phyloP scores from a whole-genome alignment of 2,888 invertebrate genomes.

The Cetonia aurata region DNA sequence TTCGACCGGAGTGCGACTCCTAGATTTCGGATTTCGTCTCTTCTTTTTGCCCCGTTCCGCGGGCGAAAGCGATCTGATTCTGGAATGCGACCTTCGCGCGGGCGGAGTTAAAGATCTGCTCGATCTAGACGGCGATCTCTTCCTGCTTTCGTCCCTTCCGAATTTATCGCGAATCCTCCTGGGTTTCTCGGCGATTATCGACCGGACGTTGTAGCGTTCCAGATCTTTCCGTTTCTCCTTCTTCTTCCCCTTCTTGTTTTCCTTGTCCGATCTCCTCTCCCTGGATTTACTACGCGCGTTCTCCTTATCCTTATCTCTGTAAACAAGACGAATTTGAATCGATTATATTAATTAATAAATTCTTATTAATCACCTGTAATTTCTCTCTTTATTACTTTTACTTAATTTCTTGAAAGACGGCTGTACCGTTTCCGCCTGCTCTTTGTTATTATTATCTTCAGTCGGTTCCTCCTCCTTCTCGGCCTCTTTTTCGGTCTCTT shows the following conservation, averaged over 20 bases:
- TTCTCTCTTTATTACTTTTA: slow-evolving; percentile 81
- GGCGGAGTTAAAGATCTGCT: slow-evolving; percentile 53
- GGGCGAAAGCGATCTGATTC: slow-evolving; percentile 54
- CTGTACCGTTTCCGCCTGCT: slow-evolving; percentile 61
- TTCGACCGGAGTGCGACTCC: slow-evolving; percentile 47
- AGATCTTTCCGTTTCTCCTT: slow-evolving; percentile 81
- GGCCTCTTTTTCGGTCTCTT: slow-evolving; percentile 59
- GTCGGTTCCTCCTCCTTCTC: slow-evolving; percentile 69
- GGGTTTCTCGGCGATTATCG: slow-evolving; percentile 79
- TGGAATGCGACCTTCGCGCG: slow-evolving; percentile 61
- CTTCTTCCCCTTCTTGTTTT: slow-evolving; percentile 63
- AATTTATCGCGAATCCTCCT: slow-evolving; percentile 78
- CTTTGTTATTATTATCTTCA: slow-evolving; percentile 60
- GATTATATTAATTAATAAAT: no score
- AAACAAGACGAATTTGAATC: background rate
- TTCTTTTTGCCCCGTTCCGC: slow-evolving; percentile 54
- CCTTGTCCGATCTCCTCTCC: slow-evolving; percentile 59
- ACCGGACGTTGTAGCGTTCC: slow-evolving; percentile 86
- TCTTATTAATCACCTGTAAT: slow-evolving; percentile 74
- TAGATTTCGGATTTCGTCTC: slow-evolving; percentile 54
- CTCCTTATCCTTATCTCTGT: slow-evolving; percentile 72
- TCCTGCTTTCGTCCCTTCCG: slow-evolving; percentile 75
- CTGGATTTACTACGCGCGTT: slow-evolving; percentile 63
- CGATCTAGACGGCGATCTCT: slow-evolving; percentile 54
- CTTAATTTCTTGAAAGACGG: slow-evolving; percentile 84